Percentiles rank a stretch among this genome's conserved stretches.
Evolutionary conservation across 2,113 vertebrate genomes (phyloP).

Genomic region (Daubentonia madagascariensis): DNA sequence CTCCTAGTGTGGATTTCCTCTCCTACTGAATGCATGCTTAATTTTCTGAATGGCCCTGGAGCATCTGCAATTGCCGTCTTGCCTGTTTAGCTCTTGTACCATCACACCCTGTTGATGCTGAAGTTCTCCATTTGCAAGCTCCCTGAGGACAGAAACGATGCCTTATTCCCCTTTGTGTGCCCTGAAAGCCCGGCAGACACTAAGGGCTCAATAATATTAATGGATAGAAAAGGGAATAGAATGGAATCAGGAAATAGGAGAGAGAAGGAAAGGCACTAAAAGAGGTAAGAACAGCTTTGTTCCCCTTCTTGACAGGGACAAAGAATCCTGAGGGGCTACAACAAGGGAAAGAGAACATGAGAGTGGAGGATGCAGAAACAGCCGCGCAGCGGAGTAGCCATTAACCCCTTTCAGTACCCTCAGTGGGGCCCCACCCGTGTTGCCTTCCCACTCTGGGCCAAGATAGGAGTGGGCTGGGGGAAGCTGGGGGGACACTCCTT

Average conservation of each 20-base stretch:
- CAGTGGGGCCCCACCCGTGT: rapidly evolving
- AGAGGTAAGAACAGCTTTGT: background rate
- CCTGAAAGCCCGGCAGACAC: background rate
- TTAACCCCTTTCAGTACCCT: background rate
- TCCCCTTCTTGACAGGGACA: background rate
- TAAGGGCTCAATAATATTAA: background rate
- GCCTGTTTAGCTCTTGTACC: background rate
- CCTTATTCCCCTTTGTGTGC: background rate
- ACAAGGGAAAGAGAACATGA: background rate
- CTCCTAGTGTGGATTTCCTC: background rate
- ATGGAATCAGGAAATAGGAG: background rate
- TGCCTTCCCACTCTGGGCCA: background rate
- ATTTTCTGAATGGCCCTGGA: background rate
- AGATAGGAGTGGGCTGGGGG: no score
- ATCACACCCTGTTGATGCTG: background rate
- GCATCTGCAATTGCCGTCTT: background rate
- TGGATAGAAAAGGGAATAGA: background rate
- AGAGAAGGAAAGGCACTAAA: background rate
- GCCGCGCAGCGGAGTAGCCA: rapidly evolving
- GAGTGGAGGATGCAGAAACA: background rate
- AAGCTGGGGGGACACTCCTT: background rate
- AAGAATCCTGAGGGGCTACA: background rate
- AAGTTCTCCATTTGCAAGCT: background rate
- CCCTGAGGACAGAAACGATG: background rate
- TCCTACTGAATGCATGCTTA: background rate